Conservation (phyloP, 2,888 invertebrate genomes). For the Blera fallax region DNA sequence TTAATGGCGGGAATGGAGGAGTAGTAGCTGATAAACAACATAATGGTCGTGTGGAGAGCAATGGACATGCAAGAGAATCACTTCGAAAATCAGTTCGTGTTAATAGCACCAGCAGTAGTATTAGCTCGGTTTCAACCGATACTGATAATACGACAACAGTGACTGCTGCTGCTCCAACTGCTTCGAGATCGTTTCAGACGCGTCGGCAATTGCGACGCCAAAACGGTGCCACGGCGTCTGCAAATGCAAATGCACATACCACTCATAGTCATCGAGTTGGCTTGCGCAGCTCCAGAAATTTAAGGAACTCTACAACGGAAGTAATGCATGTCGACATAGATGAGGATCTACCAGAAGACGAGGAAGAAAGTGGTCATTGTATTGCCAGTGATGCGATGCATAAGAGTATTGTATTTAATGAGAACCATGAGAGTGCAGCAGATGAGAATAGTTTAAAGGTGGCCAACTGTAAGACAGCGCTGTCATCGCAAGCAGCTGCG, state of each 20-base stretch:
- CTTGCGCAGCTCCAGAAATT: constrained; percentile 64
- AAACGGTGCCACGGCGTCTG: constrained; percentile 37
- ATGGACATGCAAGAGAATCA: constrained; percentile 74
- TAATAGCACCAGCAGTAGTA: constrained; percentile 81
- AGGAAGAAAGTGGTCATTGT: constrained; percentile 61
- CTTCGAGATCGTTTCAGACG: constrained; percentile 39
- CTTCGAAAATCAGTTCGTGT: constrained; percentile 80
- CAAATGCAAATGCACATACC: not conserved
- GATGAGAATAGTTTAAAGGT: constrained; percentile 73
- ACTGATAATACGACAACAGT: constrained; percentile 46
- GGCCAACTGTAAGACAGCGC: constrained; percentile 48
- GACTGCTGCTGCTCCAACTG: constrained; percentile 14
- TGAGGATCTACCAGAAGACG: constrained; percentile 39
- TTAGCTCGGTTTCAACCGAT: constrained; percentile 80
- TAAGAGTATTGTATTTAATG: constrained; percentile 81
- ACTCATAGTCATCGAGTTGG: constrained; percentile 57
- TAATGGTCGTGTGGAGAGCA: constrained; percentile 47
- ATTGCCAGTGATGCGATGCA: constrained; percentile 80
- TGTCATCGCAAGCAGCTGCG: not conserved
- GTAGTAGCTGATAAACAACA: constrained; percentile 32
- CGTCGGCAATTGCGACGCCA: constrained; percentile 58
- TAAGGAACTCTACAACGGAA: constrained; percentile 50
- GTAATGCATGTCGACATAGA: constrained; percentile 56
- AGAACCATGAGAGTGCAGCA: constrained; percentile 80
- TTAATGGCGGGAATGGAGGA: constrained; percentile 67